Evolutionary conservation across 2,797 vertebrate genomes (phyloP), one percentile per base, ranked within the genome.

Genomic region (Spondyliosoma cantharus): DNA sequence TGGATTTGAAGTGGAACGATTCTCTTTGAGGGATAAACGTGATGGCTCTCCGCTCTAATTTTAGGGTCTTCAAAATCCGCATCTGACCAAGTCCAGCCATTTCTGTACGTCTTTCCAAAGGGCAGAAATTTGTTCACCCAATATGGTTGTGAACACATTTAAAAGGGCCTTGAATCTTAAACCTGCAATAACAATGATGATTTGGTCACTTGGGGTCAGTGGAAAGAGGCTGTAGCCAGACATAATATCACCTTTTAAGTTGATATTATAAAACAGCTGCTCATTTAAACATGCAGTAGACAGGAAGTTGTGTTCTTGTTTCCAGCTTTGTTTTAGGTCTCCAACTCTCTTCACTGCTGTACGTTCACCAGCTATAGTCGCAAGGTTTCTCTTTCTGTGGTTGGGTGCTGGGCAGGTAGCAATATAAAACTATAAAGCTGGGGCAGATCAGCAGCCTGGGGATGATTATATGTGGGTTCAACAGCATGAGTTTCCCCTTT

Each of bases 11-110:
- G 46, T 19, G 52, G 25, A 29, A 66, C 45, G 27, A 71, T 54
- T 54, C 2, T 53, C 80, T 68, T 27, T 66, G 54, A 54, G 25
- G 27, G 75, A 13, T 45, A 52, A 45, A n/a, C 25, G 53, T 32
- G 53, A 25, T 3, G 64, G 12, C 32, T 53, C 17, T 32, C 6
- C 20, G 57, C 49, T 65, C 46, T 49, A 56, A 73, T 70, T 70
- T 58, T 1, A 66, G 22, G 5, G 54, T 42, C 19, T 70, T 79
- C 37, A 50, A 37, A 13, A 65, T 68, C 5, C 15, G 63, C 24
- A 46, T 68, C 20, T 27, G 56, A 65, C 9, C 9, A 61, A 54
- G 3, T 54, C 9, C 4, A 19, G 12, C 52, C 14, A 20, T 61
- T 43, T 58, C 32, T 16, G 65, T 3, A 49, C 37, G 25, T 32